These are phyloP conservation scores for Emberiza fucata DNA, from an alignment of 2,113 vertebrate species.

Conservation along the genomic window DNA sequence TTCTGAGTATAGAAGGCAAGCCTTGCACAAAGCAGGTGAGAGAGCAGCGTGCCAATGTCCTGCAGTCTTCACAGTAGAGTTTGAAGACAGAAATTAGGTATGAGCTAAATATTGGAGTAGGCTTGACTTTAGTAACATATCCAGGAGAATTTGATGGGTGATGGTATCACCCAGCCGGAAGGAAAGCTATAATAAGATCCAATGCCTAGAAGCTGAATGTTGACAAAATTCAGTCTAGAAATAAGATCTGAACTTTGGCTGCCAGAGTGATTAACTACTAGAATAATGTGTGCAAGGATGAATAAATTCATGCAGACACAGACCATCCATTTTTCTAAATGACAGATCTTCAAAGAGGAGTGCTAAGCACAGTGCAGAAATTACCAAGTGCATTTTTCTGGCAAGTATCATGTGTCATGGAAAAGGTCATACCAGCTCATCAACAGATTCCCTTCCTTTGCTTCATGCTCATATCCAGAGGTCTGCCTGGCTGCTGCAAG, in stretches of 20 bases:
- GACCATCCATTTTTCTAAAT: constrained; percentile 18
- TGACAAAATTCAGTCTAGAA: constrained; percentile 23
- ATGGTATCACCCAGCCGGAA: background rate
- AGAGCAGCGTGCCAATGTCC: background rate
- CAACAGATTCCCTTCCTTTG: background rate
- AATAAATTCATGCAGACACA: constrained; percentile 1
- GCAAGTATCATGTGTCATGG: background rate
- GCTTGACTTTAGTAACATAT: background rate
- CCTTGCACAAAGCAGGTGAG: background rate
- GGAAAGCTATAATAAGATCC: background rate
- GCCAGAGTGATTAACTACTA: constrained; percentile 11
- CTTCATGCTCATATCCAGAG: background rate
- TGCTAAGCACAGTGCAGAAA: background rate
- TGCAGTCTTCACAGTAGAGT: background rate
- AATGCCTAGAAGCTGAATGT: background rate
- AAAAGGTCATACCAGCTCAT: background rate
- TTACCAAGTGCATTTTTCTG: background rate
- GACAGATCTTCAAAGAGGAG: background rate
- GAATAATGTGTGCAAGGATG: background rate
- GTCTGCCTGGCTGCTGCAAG: background rate
- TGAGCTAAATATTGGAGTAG: background rate
- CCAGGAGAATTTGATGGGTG: background rate
- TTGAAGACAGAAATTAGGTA: background rate
- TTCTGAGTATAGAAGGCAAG: background rate
- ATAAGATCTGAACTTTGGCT: background rate